phyloP scores from a whole-genome alignment of 2,888 invertebrate genomes.

The Apoda limacodes region DNA sequence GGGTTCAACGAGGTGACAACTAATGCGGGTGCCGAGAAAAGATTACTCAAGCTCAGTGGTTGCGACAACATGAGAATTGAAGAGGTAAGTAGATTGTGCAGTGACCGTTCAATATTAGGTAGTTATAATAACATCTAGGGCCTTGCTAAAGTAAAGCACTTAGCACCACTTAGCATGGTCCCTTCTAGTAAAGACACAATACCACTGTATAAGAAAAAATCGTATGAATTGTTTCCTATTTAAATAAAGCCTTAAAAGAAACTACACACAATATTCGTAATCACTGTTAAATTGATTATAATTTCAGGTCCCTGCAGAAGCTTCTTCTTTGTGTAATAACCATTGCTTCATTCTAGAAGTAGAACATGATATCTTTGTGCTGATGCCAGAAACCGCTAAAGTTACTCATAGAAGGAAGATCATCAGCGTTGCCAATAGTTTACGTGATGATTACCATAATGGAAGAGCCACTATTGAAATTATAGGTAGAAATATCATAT shows the following conservation, averaged over 20 bases:
- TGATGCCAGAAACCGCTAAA: conserved; percentile 84
- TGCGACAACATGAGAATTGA: conserved; percentile 87
- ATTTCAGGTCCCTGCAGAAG: conserved; percentile 72
- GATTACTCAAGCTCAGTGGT: conserved; percentile 89
- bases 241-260: no score
- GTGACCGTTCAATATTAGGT: no score
- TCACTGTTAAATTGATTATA: no score
- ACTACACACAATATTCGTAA: no score
- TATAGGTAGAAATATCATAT: no score
- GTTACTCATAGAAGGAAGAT: conserved; percentile 88
- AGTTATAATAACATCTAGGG: no score
- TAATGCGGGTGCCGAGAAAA: conserved; percentile 79
- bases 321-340: conserved; percentile 87
- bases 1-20: conserved; percentile 89
- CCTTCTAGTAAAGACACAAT: no score
- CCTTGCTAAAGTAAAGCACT: no score
- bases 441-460: conserved; percentile 88
- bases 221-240: no score
- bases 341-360: conserved; percentile 92
- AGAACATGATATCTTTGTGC: conserved; percentile 85
- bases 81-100: no score
- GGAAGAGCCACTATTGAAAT: conserved; percentile 85
- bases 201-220: no score
- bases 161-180: no score
- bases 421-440: conserved; percentile 83